phyloP scores from a whole-genome alignment of 2,888 invertebrate genomes.

The Cephus rjabovi region DNA sequence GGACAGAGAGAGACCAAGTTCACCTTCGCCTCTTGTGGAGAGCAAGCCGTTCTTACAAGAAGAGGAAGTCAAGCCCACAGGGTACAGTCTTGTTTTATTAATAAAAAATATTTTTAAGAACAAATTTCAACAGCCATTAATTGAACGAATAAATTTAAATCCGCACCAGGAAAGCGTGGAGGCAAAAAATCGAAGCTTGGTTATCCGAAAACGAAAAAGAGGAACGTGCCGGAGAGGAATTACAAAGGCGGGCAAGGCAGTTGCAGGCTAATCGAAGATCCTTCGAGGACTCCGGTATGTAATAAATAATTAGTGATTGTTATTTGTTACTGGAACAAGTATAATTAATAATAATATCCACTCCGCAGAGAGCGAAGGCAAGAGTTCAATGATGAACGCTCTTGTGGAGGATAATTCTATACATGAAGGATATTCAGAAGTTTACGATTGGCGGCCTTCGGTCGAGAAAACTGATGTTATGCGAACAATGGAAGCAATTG shows the following conservation, averaged over 20 bases:
- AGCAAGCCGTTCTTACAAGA: conserved; percentile 68
- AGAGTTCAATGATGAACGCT: conserved; percentile 76
- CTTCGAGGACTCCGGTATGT: conserved; percentile 85
- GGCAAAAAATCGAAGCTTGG: conserved; percentile 93
- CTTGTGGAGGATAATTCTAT: conserved; percentile 78
- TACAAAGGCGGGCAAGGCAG: conserved; percentile 75
- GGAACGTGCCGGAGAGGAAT: conserved; percentile 79
- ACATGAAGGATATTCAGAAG: conserved; percentile 71
- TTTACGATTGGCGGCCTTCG: conserved; percentile 85
- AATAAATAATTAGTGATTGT: conserved; percentile 3
- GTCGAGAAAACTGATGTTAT: conserved; percentile 87
- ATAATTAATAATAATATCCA: conserved; percentile 12
- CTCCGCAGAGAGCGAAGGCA: conserved; percentile 80
- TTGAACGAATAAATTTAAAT: background rate
- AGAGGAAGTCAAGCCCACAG: conserved; percentile 72
- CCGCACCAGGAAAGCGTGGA: conserved; percentile 77
- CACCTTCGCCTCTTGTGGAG: conserved; percentile 75
- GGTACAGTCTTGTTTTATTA: conserved; percentile 54
- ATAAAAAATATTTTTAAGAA: background rate
- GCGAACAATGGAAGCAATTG: conserved; percentile 86
- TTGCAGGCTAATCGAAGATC: conserved; percentile 80
- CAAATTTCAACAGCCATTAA: background rate
- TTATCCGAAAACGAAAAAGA: conserved; percentile 87
- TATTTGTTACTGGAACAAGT: conserved; percentile 4
- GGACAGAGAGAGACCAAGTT: conserved; percentile 79